Evolutionary conservation across 2,888 invertebrate species (phyloP).

Genomic region (Sisyra nigra): DNA sequence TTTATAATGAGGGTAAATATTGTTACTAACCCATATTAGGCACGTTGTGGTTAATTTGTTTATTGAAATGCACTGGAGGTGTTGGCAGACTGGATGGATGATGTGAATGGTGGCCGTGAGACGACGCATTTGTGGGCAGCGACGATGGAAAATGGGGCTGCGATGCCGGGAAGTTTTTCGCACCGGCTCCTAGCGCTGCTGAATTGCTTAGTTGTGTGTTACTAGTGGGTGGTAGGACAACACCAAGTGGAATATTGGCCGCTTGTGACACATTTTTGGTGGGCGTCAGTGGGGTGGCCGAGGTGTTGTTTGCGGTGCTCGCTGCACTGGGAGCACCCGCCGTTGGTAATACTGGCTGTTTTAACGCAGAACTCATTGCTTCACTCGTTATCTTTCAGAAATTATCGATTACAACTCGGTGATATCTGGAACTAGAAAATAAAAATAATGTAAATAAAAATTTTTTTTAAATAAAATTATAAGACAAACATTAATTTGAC

Average conservation of each 20-base stretch:
- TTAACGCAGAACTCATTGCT: slow-evolving; percentile 42
- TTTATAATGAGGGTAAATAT: too few relatives aligned
- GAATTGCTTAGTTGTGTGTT: background rate
- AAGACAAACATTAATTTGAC: too few relatives aligned
- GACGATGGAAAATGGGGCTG: background rate
- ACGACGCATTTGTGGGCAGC: background rate
- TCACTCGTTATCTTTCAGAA: background rate
- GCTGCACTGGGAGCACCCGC: slow-evolving; percentile 24
- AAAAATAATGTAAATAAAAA: too few relatives aligned
- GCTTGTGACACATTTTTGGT: slow-evolving; percentile 21
- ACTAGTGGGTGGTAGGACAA: slow-evolving; percentile 7
- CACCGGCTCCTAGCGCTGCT: background rate
- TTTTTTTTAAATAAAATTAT: too few relatives aligned
- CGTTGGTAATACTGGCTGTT: slow-evolving; percentile 36
- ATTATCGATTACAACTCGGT: background rate
- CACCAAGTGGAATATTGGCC: slow-evolving; percentile 1
- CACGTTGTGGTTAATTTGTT: too few relatives aligned
- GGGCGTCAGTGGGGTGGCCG: slow-evolving; percentile 17
- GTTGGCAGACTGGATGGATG: background rate
- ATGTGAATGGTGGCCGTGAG: background rate
- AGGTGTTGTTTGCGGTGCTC: slow-evolving; percentile 12
- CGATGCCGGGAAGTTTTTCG: background rate
- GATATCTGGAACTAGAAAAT: too few relatives aligned
- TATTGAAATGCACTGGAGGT: background rate
- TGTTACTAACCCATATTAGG: too few relatives aligned